phyloP scores from a whole-genome alignment of 2,797 vertebrate genomes.

The Cossypha niveicapilla region DNA sequence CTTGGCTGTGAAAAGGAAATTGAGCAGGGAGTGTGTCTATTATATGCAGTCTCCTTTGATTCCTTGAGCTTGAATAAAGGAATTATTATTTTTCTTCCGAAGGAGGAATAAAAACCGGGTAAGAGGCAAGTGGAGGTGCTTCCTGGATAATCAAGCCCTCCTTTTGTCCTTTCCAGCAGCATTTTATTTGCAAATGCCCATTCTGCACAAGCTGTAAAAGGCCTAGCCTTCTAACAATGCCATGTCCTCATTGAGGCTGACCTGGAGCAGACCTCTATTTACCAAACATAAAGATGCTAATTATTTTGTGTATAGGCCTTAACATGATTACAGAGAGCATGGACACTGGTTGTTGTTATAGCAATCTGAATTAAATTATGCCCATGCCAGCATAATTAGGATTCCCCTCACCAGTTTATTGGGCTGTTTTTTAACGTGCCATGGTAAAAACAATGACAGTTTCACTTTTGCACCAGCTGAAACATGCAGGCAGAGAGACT shows the following conservation, averaged over 20 bases:
- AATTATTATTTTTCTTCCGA: background rate
- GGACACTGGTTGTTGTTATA: conserved; percentile 64
- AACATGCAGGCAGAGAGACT: background rate
- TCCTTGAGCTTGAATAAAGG: background rate
- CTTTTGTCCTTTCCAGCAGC: background rate
- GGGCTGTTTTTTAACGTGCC: conserved; percentile 4
- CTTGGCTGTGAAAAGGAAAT: background rate
- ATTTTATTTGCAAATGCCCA: background rate
- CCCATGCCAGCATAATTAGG: conserved; percentile 61
- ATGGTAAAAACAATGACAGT: conserved; percentile 14
- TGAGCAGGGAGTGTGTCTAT: background rate
- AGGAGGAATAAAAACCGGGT: background rate
- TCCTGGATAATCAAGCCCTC: background rate
- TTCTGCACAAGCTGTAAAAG: background rate
- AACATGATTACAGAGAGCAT: conserved; percentile 61
- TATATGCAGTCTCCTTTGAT: background rate
- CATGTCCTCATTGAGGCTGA: conserved; percentile 4
- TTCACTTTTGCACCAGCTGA: background rate
- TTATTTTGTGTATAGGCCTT: conserved; percentile 57
- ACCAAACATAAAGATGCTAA: conserved; percentile 65
- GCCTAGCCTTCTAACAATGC: conserved; percentile 1
- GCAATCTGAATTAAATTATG: conserved; percentile 60
- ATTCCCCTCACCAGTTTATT: background rate
- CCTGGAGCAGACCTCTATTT: conserved; percentile 58
- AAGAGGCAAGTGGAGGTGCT: conserved; percentile 36